phyloP scores from a whole-genome alignment of 2,888 invertebrate species.

The Sminthurides aquaticus region DNA sequence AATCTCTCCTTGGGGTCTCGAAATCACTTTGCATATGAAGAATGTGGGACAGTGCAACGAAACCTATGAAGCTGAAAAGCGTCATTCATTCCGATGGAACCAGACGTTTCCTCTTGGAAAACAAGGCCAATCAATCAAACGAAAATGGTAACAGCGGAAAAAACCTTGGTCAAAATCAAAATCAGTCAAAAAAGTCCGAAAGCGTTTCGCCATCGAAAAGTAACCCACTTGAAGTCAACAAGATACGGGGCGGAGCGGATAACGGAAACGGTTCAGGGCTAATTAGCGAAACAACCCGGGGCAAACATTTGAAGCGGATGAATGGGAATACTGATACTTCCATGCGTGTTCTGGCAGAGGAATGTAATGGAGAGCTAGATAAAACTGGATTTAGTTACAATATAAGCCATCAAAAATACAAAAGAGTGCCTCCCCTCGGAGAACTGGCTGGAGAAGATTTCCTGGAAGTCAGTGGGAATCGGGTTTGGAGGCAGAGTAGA shows the following conservation, averaged over 20 bases:
- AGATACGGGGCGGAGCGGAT: not conserved
- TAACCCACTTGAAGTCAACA: not conserved
- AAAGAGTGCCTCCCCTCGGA: no score
- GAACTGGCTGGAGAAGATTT: not conserved
- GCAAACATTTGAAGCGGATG: not conserved
- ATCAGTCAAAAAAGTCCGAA: not conserved
- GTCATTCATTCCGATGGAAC: conserved; percentile 38
- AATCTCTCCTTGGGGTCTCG: not conserved
- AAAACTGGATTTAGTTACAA: no score
- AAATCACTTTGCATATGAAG: not conserved
- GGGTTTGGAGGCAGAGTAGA: conserved; percentile 21
- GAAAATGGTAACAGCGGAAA: not conserved
- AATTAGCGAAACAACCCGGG: not conserved
- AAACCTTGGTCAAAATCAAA: not conserved
- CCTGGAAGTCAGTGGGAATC: conserved; percentile 21
- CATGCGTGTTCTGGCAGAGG: not conserved
- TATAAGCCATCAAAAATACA: no score
- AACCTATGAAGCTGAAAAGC: conserved; percentile 39
- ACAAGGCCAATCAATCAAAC: not conserved
- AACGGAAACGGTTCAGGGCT: not conserved
- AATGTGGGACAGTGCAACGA: conserved; percentile 43
- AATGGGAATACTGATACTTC: no score
- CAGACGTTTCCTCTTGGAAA: conserved; percentile 31
- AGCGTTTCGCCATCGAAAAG: not conserved
- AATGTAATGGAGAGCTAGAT: not conserved